Evolutionary conservation across 2,888 invertebrate genomes (phyloP), one percentile per base, ranked within the genome.

Genomic region (Ormyrus nitidulus): DNA sequence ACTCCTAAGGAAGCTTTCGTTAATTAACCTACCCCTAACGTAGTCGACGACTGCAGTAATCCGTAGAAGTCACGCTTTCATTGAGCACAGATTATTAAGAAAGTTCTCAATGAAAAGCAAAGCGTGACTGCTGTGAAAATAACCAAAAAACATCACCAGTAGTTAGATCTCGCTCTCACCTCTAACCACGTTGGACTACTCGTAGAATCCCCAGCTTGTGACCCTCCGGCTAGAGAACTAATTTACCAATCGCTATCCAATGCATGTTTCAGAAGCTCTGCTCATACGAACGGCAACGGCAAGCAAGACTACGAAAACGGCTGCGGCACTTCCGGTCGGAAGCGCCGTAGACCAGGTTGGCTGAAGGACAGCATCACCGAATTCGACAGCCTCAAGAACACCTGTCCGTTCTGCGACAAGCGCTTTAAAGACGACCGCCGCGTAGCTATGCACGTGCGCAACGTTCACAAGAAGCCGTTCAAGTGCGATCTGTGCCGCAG

Each of bases 321-420:
- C 34, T 34, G 34, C 34, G 34, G 34, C 34, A 34, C 34, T 34
- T 34, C 34, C 34, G 34, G 48, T 13, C 74, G 81, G 10, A 34
- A n/a, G 19, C 79, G 79, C 11, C 68, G 79, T 6, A 49, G 66
- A 0, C 81, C 79, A 5, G n/a, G 68, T n/a, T 81, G 81, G 81
- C 75, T 81, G 9, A 59, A 64, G 34, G 73, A 81, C 46, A 74
- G 54, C 10, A 51, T 76, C 5, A 69, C 48, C 0, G 82, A 82
- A 6, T 82, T 85, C 11, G 72, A 84, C 0, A 79, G 79, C 5
- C 34, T 85, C 5, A 80, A 78, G 0, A 80, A 79, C n/a, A 77
- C 79, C 6, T 87, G 86, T 65, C 87, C 86, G 0, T 77, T 85
- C 59, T 87, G 86, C 48, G 84, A 84, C 34, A 86, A 84, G 69